Evolutionary conservation across 2,888 invertebrate species (phyloP).

Genomic region (Cephus nigrinus): DNA sequence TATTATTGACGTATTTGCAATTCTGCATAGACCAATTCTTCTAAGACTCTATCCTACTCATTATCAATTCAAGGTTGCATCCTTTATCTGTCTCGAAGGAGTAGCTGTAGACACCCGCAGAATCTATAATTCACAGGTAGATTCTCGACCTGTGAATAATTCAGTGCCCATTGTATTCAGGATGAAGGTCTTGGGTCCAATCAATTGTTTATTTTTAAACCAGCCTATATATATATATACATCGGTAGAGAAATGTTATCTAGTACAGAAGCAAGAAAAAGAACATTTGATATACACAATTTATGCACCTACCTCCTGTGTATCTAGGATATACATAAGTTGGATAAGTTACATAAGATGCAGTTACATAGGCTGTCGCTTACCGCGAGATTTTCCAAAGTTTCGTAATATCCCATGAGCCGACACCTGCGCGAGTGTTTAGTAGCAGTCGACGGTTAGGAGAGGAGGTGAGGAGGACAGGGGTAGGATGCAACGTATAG

Average conservation of each 20-base stretch:
- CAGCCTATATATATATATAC: not conserved
- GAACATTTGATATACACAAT: not conserved
- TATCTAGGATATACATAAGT: not conserved
- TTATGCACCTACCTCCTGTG: not conserved
- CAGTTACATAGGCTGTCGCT: not conserved
- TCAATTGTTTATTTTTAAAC: no score
- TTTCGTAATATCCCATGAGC: not conserved
- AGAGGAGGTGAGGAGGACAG: not conserved
- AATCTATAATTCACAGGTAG: no score
- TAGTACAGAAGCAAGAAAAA: not conserved
- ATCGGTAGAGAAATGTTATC: not conserved
- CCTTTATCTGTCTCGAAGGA: no score
- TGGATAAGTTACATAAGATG: not conserved
- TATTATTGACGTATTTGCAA: not conserved
- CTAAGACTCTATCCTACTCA: not conserved
- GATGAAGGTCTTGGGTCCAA: no score
- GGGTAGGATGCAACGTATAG: not conserved
- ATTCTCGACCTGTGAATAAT: no score
- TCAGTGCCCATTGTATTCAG: no score
- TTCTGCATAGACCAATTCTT: not conserved
- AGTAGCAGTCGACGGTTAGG: not conserved
- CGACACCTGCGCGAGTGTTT: not conserved
- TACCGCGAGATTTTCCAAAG: not conserved
- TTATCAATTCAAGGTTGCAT: no score
- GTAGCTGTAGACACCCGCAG: no score